Evolutionary conservation across 2,888 invertebrate species (phyloP).

Genomic region (Patella pellucida): DNA sequence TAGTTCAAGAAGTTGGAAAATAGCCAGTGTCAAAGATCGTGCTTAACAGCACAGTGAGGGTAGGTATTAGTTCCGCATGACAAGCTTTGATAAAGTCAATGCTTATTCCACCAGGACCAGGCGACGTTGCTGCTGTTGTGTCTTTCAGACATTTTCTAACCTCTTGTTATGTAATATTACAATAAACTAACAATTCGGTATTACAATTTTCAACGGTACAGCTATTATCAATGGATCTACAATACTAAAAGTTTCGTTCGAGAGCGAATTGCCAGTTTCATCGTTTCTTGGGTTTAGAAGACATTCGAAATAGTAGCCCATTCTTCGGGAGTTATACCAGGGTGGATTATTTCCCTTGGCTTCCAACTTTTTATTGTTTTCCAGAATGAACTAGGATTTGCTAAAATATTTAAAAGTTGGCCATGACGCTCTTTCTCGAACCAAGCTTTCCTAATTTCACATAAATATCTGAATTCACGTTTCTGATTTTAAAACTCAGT

Average conservation of each 20-base stretch:
- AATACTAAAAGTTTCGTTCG: background rate
- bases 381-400: background rate
- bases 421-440: background rate
- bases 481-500: background rate
- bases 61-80: too few species aligned
- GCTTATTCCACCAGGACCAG: too few species aligned
- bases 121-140: too few species aligned
- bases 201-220: background rate
- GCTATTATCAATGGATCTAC: background rate
- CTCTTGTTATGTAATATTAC: too few species aligned
- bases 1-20: too few species aligned
- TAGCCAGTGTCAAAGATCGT: too few species aligned
- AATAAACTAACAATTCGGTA: background rate
- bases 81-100: too few species aligned
- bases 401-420: background rate
- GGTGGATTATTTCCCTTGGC: background rate
- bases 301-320: background rate
- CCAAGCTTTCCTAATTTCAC: background rate
- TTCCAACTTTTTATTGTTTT: background rate
- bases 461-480: background rate
- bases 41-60: too few species aligned
- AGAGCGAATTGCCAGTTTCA: background rate
- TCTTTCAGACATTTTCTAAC: too few species aligned
- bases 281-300: background rate
- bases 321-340: background rate